Percentiles rank a stretch among this genome's conserved stretches.
These are phyloP conservation scores for Drosophila subsilvestris DNA, from an alignment of 2,888 invertebrate genomes.

Conservation along the genomic window DNA sequence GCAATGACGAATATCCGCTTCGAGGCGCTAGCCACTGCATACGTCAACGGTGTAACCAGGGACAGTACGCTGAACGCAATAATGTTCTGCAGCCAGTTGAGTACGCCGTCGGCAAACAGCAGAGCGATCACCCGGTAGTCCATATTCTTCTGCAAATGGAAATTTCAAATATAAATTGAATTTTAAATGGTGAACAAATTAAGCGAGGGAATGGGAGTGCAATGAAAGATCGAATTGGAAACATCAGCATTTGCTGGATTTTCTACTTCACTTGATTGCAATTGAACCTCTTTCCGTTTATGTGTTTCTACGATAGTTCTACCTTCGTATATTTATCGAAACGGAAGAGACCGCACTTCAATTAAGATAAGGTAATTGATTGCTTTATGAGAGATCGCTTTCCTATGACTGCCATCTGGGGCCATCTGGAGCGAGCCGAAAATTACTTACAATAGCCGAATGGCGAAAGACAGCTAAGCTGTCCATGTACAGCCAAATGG, in stretches of 20 bases:
- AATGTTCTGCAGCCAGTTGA: slow-evolving; percentile 97
- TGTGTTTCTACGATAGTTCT: neutral
- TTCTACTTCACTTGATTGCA: neutral
- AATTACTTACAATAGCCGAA: slow-evolving; percentile 86
- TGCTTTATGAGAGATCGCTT: neutral
- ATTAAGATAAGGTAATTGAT: slow-evolving; percentile 14
- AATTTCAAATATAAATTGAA: too few relatives aligned
- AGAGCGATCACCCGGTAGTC: slow-evolving; percentile 87
- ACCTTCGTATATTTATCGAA: neutral
- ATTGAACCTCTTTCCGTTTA: neutral
- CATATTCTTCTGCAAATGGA: slow-evolving; percentile 83
- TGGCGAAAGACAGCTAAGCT: slow-evolving; percentile 87
- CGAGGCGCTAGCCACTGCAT: slow-evolving; percentile 97
- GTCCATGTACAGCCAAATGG: slow-evolving; percentile 92
- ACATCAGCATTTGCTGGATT: too few relatives aligned
- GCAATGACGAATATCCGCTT: slow-evolving; percentile 96
- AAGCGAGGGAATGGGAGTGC: neutral
- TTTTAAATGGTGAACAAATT: slow-evolving; percentile 28
- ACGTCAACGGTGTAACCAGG: slow-evolving; percentile 95
- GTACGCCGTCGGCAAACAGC: slow-evolving; percentile 91
- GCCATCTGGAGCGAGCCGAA: too few relatives aligned
- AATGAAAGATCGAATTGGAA: too few relatives aligned
- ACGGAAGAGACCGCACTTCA: neutral
- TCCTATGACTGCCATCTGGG: too few relatives aligned
- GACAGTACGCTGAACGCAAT: slow-evolving; percentile 97